phyloP scores from a whole-genome alignment of 2,888 invertebrate species.

The Leucoma salicis region DNA sequence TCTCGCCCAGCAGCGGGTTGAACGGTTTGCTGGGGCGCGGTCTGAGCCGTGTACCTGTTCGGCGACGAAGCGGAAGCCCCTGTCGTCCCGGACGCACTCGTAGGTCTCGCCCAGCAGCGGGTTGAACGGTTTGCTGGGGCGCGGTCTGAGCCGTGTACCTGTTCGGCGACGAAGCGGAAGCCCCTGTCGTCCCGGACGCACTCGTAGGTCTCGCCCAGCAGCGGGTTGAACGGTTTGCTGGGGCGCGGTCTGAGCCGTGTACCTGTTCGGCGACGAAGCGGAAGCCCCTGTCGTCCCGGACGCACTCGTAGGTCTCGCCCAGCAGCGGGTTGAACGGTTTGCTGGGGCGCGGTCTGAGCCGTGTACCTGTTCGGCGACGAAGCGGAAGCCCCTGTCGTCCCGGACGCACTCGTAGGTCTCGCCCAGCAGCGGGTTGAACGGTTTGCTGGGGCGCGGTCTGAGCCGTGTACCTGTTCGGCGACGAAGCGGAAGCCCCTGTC shows the following conservation, averaged over 20 bases:
- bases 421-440: conserved; percentile 91
- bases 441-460: conserved; percentile 91
- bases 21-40: conserved; percentile 93
- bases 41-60: too few species aligned
- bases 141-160: too few species aligned
- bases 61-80: conserved; percentile 89
- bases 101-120: conserved; percentile 92
- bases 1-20: conserved; percentile 92
- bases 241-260: too few species aligned
- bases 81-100: conserved; percentile 89
- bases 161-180: conserved; percentile 90
- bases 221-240: conserved; percentile 92
- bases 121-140: conserved; percentile 93
- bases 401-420: conserved; percentile 92
- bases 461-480: conserved; percentile 89
- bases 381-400: conserved; percentile 89
- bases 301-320: conserved; percentile 91
- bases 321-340: conserved; percentile 93
- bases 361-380: conserved; percentile 91
- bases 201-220: conserved; percentile 92
- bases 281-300: conserved; percentile 89
- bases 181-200: conserved; percentile 89
- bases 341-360: too few species aligned
- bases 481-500: conserved; percentile 90
- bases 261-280: conserved; percentile 91